Conservation (phyloP, 2,113 vertebrate genomes). For the Esox niger region DNA sequence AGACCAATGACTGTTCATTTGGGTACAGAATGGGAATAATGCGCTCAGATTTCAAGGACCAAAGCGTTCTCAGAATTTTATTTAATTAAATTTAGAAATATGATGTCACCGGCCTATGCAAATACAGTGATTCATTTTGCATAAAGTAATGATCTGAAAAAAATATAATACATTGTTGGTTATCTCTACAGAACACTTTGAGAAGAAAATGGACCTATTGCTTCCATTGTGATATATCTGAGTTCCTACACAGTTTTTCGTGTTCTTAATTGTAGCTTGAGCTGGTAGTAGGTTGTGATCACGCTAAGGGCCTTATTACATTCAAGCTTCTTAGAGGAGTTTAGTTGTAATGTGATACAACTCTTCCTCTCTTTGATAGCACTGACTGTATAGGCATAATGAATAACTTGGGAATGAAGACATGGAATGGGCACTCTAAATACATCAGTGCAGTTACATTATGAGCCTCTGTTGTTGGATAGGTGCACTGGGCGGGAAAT, state of each 20-base stretch:
- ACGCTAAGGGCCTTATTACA: slow-evolving; percentile 30
- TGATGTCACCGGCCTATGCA: too few relatives aligned
- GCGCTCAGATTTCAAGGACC: background rate
- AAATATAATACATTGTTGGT: too few relatives aligned
- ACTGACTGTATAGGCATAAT: slow-evolving; percentile 1
- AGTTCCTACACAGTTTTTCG: slow-evolving; percentile 4
- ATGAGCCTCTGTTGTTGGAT: slow-evolving; percentile 20
- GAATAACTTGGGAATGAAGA: slow-evolving; percentile 7
- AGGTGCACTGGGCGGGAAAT: slow-evolving; percentile 4
- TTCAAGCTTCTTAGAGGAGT: slow-evolving; percentile 7
- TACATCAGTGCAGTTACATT: slow-evolving; percentile 33
- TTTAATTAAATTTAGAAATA: too few relatives aligned
- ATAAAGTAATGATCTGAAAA: too few relatives aligned
- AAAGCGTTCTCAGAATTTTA: too few relatives aligned
- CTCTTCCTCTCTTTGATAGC: slow-evolving; percentile 24
- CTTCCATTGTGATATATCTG: background rate
- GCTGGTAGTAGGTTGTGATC: slow-evolving; percentile 31
- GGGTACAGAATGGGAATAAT: too few relatives aligned
- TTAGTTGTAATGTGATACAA: slow-evolving; percentile 25
- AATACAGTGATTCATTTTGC: too few relatives aligned
- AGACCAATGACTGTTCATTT: too few relatives aligned
- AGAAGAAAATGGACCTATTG: background rate
- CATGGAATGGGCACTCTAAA: slow-evolving; percentile 13
- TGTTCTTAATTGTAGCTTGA: slow-evolving; percentile 16
- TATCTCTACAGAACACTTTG: too few relatives aligned